A percentile compares a stretch with the other conserved stretches of the same genome.
phyloP scores from a whole-genome alignment of 2,888 invertebrate species.

The Lypha dubia region DNA sequence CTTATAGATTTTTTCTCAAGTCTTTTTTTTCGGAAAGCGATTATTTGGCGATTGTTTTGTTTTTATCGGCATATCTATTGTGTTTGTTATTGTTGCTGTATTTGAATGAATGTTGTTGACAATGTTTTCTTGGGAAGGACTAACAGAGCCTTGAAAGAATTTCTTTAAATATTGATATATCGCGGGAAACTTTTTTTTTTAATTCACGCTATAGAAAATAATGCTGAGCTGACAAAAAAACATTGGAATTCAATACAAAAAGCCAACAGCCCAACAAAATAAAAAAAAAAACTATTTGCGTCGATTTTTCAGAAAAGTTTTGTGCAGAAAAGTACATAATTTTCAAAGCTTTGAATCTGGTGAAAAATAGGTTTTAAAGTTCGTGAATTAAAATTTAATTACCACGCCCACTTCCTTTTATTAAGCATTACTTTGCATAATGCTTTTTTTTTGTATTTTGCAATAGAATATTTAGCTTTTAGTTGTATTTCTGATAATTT shows the following conservation, averaged over 20 bases:
- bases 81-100: slow-evolving; percentile 23
- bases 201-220: too few relatives aligned
- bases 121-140: background rate
- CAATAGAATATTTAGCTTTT: slow-evolving; percentile 1
- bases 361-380: background rate
- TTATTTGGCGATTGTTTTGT: slow-evolving; percentile 58
- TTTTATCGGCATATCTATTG: slow-evolving; percentile 9
- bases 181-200: too few relatives aligned
- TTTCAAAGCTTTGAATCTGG: too few relatives aligned
- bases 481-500: background rate
- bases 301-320: too few relatives aligned
- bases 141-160: slow-evolving; percentile 15
- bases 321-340: too few relatives aligned
- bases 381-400: background rate
- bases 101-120: slow-evolving; percentile 24
- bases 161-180: too few relatives aligned
- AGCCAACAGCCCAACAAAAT: too few relatives aligned
- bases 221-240: too few relatives aligned
- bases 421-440: background rate
- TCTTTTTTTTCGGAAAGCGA: slow-evolving; percentile 25
- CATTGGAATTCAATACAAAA: too few relatives aligned
- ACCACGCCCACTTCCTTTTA: background rate
- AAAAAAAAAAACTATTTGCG: too few relatives aligned
- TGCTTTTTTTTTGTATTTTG: background rate
- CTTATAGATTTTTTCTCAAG: slow-evolving; percentile 2